phyloP scores from a whole-genome alignment of 2,888 invertebrate genomes.

The Latrodectus elegans region DNA sequence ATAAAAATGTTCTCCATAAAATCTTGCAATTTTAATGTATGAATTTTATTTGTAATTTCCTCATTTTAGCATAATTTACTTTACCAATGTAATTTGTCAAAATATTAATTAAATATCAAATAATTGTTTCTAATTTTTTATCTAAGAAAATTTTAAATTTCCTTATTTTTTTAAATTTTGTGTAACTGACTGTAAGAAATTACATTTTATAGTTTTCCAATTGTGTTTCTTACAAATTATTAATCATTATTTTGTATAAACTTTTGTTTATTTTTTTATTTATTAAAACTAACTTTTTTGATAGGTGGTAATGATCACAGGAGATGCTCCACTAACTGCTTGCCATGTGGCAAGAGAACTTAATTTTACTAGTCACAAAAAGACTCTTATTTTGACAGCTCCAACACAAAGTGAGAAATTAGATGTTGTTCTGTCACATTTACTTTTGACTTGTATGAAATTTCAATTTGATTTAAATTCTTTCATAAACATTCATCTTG shows the following conservation, averaged over 20 bases:
- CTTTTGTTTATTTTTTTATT: neutral
- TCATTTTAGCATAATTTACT: too few relatives aligned
- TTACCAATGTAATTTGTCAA: too few relatives aligned
- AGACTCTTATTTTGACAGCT: constrained; percentile 73
- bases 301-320: constrained; percentile 97
- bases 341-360: constrained; percentile 98
- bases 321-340: constrained; percentile 98
- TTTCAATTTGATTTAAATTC: too few relatives aligned
- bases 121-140: neutral
- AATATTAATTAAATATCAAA: too few relatives aligned
- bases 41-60: too few relatives aligned
- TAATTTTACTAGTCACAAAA: constrained; percentile 82
- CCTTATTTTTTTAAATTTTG: neutral
- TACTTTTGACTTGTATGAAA: too few relatives aligned
- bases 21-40: too few relatives aligned
- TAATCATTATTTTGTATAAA: too few relatives aligned
- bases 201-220: too few relatives aligned
- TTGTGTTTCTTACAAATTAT: too few relatives aligned
- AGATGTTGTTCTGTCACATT: neutral
- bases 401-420: constrained; percentile 20
- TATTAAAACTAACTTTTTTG: constrained; percentile 42
- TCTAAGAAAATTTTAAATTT: neutral
- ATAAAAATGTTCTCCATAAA: too few relatives aligned
- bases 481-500: too few relatives aligned
- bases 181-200: neutral